phyloP scores from a whole-genome alignment of 2,797 vertebrate species.

The Liasis olivaceus region DNA sequence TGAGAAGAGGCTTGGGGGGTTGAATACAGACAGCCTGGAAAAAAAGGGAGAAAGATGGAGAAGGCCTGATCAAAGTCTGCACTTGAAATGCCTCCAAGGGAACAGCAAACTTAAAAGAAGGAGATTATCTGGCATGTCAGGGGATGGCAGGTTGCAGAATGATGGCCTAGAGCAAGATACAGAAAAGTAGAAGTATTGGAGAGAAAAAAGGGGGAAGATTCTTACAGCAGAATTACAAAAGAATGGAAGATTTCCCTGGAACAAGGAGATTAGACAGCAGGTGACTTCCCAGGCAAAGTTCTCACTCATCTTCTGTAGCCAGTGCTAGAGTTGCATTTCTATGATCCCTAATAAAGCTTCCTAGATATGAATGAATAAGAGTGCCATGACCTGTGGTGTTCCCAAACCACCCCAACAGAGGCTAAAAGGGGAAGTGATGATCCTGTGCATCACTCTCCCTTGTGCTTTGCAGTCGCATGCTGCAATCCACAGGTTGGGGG shows the following conservation, averaged over 20 bases:
- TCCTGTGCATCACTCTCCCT: not conserved
- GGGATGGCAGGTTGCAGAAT: slow-evolving; percentile 11
- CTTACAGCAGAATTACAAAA: not conserved
- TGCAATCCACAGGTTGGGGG: too few relatives aligned
- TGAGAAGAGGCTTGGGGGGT: not conserved
- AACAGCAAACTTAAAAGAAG: slow-evolving; percentile 29
- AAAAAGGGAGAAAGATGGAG: not conserved
- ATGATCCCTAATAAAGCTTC: not conserved
- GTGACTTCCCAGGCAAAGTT: not conserved
- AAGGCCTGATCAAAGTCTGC: slow-evolving; percentile 26
- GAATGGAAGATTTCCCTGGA: not conserved
- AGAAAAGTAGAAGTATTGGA: not conserved
- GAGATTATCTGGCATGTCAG: slow-evolving; percentile 21
- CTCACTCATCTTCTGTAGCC: too few relatives aligned
- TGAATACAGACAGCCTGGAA: not conserved
- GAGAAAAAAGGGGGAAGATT: not conserved
- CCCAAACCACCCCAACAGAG: not conserved
- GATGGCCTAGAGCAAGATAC: slow-evolving; percentile 24
- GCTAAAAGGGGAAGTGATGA: not conserved
- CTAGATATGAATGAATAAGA: not conserved
- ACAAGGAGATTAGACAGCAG: not conserved
- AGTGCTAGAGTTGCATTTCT: not conserved
- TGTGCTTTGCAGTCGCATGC: not conserved
- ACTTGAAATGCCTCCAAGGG: slow-evolving; percentile 34
- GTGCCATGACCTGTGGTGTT: not conserved